Conservation (phyloP, 2,113 vertebrate genomes). For the Tonatia bakeri region DNA sequence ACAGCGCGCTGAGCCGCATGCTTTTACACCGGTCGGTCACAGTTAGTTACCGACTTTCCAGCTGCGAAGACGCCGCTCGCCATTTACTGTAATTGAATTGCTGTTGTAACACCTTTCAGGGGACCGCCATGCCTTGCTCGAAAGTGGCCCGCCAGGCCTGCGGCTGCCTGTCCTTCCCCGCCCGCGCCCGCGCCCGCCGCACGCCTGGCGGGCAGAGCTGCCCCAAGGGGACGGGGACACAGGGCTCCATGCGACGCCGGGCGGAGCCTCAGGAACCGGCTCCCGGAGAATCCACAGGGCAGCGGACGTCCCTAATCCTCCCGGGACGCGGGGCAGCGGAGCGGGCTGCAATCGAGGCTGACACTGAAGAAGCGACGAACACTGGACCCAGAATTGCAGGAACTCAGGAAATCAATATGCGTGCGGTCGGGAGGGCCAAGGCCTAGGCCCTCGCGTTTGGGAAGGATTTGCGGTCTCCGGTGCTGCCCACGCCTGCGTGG, state of each 20-base stretch:
- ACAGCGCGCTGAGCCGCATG: conserved; percentile 63
- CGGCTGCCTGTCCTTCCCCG: not conserved
- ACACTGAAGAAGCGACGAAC: not conserved
- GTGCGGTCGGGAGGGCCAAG: rapidly evolving
- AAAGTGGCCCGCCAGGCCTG: conserved; percentile 58
- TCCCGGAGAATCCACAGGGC: not conserved
- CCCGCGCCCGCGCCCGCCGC: rapidly evolving
- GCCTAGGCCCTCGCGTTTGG: not conserved
- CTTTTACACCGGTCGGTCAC: conserved; percentile 74
- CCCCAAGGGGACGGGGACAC: not conserved
- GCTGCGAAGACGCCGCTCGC: conserved; percentile 75
- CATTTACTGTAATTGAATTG: conserved; percentile 84
- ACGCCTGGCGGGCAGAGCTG: not conserved
- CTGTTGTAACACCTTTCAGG: conserved; percentile 83
- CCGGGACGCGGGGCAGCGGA: rapidly evolving
- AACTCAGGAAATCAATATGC: not conserved
- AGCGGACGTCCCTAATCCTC: rapidly evolving
- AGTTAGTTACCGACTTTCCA: conserved; percentile 80
- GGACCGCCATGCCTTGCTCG: conserved; percentile 68
- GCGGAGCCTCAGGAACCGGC: rapidly evolving
- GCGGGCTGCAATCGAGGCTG: not conserved
- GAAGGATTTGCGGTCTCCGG: rapidly evolving
- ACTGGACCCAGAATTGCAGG: not conserved
- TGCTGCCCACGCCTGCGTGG: rapidly evolving
- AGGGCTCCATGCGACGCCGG: rapidly evolving